Conservation (phyloP, 2,113 vertebrate species). For the Oryzias javanicus region DNA sequence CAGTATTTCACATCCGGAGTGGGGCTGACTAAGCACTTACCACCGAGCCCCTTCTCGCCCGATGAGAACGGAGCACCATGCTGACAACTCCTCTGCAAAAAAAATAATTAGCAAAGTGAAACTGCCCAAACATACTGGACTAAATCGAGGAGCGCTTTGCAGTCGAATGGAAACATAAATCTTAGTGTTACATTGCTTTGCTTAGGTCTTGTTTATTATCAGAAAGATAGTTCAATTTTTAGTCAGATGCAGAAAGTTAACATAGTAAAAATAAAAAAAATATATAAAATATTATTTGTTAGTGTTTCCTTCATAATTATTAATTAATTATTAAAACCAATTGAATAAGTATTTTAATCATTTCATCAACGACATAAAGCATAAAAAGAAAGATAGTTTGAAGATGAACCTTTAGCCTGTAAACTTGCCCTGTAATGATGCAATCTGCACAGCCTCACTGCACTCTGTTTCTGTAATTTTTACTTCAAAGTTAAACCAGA, state of each 20-base stretch:
- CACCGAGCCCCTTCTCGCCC: constrained; percentile 75
- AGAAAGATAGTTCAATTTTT: neutral
- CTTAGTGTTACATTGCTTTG: constrained; percentile 7
- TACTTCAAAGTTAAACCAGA: constrained; percentile 73
- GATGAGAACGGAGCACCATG: constrained; percentile 55
- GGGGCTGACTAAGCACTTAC: constrained; percentile 78
- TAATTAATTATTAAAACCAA: neutral
- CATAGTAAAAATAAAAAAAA: too few species aligned
- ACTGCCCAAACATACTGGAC: constrained; percentile 61
- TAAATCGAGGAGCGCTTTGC: constrained; percentile 63
- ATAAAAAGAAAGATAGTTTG: too few species aligned
- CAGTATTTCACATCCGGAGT: constrained; percentile 55
- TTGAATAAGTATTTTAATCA: neutral
- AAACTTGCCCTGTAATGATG: constrained; percentile 29
- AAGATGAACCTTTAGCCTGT: neutral
- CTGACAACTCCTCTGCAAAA: constrained; percentile 68
- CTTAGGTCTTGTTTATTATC: neutral
- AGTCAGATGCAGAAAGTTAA: neutral
- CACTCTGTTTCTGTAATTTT: constrained; percentile 77
- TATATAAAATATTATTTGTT: too few species aligned
- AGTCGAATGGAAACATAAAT: constrained; percentile 53
- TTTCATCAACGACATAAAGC: neutral
- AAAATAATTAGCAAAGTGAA: constrained; percentile 79
- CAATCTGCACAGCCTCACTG: constrained; percentile 52
- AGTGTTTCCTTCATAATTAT: neutral